Evolutionary conservation across 2,888 invertebrate species (phyloP).

Genomic region (Melipona beecheii): DNA sequence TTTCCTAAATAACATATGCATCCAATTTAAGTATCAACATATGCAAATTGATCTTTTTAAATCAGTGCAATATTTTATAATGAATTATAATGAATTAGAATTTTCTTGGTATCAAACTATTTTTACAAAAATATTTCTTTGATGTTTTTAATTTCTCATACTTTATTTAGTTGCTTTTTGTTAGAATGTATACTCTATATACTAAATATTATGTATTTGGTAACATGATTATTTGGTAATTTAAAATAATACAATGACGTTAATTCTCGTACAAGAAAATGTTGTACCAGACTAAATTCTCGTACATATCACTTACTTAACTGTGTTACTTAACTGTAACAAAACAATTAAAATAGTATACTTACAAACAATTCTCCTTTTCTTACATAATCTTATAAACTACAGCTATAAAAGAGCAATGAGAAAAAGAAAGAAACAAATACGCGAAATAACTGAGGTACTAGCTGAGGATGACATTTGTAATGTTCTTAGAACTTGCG

Average conservation of each 20-base stretch:
- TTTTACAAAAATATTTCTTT: not conserved
- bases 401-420: not conserved
- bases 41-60: not conserved
- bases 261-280: not conserved
- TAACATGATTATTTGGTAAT: not conserved
- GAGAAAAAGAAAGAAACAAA: conserved; percentile 12
- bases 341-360: not conserved
- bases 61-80: not conserved
- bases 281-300: not conserved
- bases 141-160: not conserved
- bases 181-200: not conserved
- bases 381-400: not conserved
- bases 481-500: conserved; percentile 65
- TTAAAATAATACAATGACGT: not conserved
- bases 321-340: not conserved
- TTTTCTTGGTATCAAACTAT: not conserved
- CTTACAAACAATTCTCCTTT: not conserved
- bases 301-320: not conserved
- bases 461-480: conserved; percentile 52
- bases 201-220: not conserved
- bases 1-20: not conserved
- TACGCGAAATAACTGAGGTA: conserved; percentile 13
- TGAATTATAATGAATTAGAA: not conserved
- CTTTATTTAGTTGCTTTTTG: not conserved
- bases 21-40: not conserved